These are phyloP conservation scores for Prosopocoilus inquinatus DNA, from an alignment of 2,888 invertebrate genomes.

Conservation along the genomic window DNA sequence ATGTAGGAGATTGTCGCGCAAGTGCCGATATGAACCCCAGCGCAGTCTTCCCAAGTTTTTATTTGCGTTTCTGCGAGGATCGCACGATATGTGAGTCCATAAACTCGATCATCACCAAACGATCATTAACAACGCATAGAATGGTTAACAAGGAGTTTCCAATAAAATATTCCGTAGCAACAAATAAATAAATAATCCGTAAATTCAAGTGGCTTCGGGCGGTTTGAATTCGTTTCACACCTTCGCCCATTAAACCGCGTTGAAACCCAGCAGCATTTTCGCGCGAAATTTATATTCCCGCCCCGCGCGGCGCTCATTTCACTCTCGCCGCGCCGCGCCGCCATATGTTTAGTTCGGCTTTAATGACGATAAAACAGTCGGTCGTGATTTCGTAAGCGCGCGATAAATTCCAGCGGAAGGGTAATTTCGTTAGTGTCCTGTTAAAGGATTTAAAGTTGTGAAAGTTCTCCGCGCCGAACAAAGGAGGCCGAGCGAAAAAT, in stretches of 20 bases:
- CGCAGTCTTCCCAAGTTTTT: too few species aligned
- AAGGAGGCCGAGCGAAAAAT: too few species aligned
- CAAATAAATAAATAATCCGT: not conserved
- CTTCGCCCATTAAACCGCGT: not conserved
- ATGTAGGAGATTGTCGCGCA: too few species aligned
- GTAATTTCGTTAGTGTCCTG: not conserved
- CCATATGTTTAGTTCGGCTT: not conserved
- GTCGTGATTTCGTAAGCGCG: not conserved
- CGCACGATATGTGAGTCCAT: too few species aligned
- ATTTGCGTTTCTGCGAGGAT: too few species aligned
- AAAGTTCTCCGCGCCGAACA: too few species aligned
- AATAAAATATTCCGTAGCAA: too few species aligned
- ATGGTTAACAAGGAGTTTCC: too few species aligned
- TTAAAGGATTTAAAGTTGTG: not conserved
- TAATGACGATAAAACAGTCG: not conserved
- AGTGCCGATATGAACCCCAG: too few species aligned
- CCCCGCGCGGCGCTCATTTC: not conserved
- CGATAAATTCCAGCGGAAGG: not conserved
- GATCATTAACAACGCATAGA: too few species aligned
- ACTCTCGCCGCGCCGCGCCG: not conserved
- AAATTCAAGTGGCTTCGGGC: not conserved
- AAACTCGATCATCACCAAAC: too few species aligned
- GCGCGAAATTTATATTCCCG: not conserved
- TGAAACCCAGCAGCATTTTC: not conserved
- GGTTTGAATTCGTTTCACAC: not conserved